Evolutionary conservation across 2,113 vertebrate genomes (phyloP).

Genomic region (Malurus alboscapulatus): DNA sequence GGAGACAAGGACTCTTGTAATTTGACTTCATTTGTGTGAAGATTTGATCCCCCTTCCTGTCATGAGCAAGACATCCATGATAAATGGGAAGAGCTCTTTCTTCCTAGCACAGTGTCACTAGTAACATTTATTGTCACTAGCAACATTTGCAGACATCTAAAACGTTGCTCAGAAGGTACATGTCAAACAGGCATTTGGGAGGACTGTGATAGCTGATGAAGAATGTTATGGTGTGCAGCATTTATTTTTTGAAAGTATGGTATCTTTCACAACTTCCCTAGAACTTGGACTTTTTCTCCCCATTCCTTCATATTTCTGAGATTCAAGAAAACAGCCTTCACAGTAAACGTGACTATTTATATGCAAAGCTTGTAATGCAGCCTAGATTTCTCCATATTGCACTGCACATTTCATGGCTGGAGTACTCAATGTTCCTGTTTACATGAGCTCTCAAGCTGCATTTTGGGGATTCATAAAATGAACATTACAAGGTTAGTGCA

Average conservation of each 20-base stretch:
- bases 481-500: neutral
- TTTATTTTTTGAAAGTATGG: neutral
- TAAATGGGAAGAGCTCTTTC: neutral
- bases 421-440: neutral
- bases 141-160: neutral
- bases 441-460: neutral
- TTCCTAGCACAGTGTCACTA: neutral
- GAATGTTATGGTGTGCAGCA: neutral
- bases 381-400: neutral
- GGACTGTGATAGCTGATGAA: neutral
- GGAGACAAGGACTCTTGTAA: neutral
- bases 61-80: neutral
- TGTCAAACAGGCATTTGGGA: neutral
- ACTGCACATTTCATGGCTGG: neutral
- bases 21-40: neutral
- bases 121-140: neutral
- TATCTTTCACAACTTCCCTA: neutral
- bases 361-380: neutral
- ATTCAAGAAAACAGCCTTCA: neutral
- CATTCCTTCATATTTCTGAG: neutral
- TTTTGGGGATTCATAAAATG: neutral
- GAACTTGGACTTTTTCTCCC: neutral
- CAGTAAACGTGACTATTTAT: neutral
- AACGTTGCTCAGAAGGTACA: neutral
- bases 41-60: neutral